A percentile compares a stretch with the other conserved stretches of the same genome.
These are phyloP conservation scores for Natator depressus DNA, from an alignment of 2,113 vertebrate species.

Conservation along the genomic window DNA sequence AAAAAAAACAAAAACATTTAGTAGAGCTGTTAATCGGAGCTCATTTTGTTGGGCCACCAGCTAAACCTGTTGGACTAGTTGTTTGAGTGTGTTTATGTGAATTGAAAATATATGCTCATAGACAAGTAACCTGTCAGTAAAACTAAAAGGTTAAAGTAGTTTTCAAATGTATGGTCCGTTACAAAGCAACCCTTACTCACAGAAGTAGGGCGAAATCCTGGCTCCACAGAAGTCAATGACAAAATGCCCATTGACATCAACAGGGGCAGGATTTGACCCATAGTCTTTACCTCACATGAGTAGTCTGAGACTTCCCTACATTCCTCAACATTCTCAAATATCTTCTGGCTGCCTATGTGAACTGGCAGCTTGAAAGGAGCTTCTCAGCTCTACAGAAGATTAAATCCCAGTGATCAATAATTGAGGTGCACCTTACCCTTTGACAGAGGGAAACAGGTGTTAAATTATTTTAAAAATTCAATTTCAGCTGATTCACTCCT, in stretches of 20 bases:
- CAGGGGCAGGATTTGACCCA: not conserved
- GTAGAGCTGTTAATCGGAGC: not conserved
- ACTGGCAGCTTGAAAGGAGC: not conserved
- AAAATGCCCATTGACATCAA: not conserved
- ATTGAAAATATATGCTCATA: not conserved
- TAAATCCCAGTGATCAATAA: not conserved
- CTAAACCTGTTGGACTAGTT: not conserved
- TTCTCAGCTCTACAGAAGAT: not conserved
- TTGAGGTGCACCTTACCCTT: not conserved
- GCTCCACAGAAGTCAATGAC: not conserved
- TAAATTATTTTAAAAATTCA: not conserved
- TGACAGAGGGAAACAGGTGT: not conserved
- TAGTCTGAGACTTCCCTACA: not conserved
- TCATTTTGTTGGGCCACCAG: not conserved
- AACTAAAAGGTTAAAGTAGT: not conserved
- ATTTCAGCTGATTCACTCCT: not conserved
- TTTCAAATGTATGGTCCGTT: not conserved
- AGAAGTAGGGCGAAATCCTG: not conserved
- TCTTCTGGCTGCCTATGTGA: not conserved
- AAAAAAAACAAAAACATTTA: not conserved
- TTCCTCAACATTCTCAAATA: not conserved
- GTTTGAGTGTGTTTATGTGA: not conserved
- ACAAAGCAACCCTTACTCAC: not conserved
- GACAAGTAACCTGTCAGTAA: not conserved
- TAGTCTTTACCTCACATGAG: fast-evolving